Conservation (phyloP, 2,888 invertebrate genomes). For the Dione juno region DNA sequence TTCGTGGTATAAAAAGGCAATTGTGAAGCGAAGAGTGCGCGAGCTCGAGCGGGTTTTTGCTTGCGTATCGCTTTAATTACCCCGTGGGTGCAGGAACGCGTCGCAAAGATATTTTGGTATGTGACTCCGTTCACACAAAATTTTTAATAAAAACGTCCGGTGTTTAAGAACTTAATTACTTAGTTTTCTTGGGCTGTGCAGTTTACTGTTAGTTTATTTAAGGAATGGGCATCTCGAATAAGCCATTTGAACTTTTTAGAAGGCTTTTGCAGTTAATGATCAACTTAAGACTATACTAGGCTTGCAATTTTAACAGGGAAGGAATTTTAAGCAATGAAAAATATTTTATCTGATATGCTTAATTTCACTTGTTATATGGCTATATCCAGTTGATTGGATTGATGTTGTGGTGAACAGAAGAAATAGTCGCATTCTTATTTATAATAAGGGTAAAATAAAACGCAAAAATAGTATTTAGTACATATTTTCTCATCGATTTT, state of each 20-base stretch:
- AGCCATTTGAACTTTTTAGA: constrained; percentile 36
- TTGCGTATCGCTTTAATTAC: constrained; percentile 78
- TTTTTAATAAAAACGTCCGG: constrained; percentile 49
- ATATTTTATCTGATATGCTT: constrained; percentile 7
- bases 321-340: constrained; percentile 10
- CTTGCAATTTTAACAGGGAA: neutral
- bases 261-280: constrained; percentile 4
- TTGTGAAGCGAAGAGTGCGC: constrained; percentile 57
- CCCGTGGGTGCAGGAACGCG: constrained; percentile 56
- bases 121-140: constrained; percentile 49
- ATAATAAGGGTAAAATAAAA: neutral
- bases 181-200: constrained; percentile 41
- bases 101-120: constrained; percentile 52
- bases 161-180: constrained; percentile 56
- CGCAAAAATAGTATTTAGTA: too few species aligned
- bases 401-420: neutral
- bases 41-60: constrained; percentile 64
- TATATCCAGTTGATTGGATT: constrained; percentile 7
- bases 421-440: neutral
- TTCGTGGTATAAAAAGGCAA: constrained; percentile 63
- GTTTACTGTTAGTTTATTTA: constrained; percentile 37
- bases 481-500: too few species aligned
- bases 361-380: neutral
- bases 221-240: constrained; percentile 32
- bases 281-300: constrained; percentile 14